These are phyloP conservation scores for Eilema caniola DNA, from an alignment of 2,888 invertebrate genomes.

Conservation along the genomic window DNA sequence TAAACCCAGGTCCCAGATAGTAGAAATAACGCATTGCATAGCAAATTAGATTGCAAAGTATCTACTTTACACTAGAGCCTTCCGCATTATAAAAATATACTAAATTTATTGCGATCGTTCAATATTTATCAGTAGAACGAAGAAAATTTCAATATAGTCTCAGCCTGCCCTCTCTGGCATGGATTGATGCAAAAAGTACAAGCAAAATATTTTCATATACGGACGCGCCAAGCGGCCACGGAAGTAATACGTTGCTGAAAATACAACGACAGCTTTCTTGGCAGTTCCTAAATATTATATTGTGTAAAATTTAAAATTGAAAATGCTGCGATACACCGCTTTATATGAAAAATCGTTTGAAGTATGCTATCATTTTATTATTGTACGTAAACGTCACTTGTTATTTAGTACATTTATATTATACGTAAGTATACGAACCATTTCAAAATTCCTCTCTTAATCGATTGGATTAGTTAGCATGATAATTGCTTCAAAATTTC, in stretches of 20 bases:
- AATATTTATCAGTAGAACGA: conserved; percentile 42
- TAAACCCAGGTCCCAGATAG: neutral
- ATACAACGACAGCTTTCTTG: conserved; percentile 50
- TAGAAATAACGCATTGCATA: neutral
- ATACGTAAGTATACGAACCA: too few species aligned
- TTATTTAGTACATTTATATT: too few species aligned
- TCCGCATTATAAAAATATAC: neutral
- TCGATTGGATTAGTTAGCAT: too few species aligned
- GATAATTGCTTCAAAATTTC: too few species aligned
- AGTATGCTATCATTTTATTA: neutral
- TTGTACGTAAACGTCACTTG: neutral
- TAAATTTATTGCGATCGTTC: conserved; percentile 29
- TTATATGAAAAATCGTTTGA: neutral
- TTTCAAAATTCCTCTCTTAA: too few species aligned
- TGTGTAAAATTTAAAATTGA: conserved; percentile 34
- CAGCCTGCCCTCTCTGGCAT: conserved; percentile 29
- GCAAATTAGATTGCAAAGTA: neutral
- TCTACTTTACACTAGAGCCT: neutral
- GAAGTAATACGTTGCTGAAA: conserved; percentile 51
- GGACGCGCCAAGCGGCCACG: conserved; percentile 35
- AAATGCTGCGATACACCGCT: neutral
- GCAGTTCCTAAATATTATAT: conserved; percentile 29
- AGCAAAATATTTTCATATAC: conserved; percentile 66
- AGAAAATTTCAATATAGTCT: conserved; percentile 56
- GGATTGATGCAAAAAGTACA: conserved; percentile 60